Percentiles rank a stretch among this genome's conserved stretches.
phyloP scores from a whole-genome alignment of 2,797 vertebrate species.

The Furcifer pardalis region DNA sequence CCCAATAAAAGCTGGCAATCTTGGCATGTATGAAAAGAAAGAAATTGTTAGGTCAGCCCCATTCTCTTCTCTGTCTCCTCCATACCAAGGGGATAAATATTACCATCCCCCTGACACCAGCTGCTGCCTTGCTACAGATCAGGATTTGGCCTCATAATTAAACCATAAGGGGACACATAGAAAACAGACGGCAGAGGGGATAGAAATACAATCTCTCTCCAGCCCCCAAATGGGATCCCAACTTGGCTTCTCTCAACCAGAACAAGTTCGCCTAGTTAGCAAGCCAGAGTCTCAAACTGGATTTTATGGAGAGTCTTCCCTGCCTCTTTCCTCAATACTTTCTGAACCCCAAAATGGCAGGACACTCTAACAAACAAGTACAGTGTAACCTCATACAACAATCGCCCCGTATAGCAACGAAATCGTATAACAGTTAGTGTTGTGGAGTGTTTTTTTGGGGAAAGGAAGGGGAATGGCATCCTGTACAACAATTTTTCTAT shows the following conservation, averaged over 20 bases:
- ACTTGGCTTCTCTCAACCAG: background rate
- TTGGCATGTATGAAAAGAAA: background rate
- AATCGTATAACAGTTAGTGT: no score
- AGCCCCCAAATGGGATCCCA: rapidly evolving
- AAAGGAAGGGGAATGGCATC: no score
- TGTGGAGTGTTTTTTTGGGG: no score
- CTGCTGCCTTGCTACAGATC: background rate
- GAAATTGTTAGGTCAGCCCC: background rate
- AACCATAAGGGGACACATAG: slow-evolving; percentile 12
- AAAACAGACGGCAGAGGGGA: background rate
- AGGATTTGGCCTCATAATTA: slow-evolving; percentile 18
- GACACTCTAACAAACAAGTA: no score
- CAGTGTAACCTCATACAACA: no score
- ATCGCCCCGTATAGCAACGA: no score
- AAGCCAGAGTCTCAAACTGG: background rate
- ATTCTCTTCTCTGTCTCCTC: background rate
- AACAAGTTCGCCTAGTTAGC: background rate
- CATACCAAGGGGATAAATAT: background rate
- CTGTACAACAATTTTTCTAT: no score
- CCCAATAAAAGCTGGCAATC: background rate
- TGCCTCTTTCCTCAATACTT: no score
- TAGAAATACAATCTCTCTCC: background rate
- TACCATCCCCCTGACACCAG: background rate
- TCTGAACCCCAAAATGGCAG: no score
- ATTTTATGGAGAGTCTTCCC: background rate